These are phyloP conservation scores for Anniella stebbinsi DNA, from an alignment of 2,797 vertebrate species.

Conservation along the genomic window DNA sequence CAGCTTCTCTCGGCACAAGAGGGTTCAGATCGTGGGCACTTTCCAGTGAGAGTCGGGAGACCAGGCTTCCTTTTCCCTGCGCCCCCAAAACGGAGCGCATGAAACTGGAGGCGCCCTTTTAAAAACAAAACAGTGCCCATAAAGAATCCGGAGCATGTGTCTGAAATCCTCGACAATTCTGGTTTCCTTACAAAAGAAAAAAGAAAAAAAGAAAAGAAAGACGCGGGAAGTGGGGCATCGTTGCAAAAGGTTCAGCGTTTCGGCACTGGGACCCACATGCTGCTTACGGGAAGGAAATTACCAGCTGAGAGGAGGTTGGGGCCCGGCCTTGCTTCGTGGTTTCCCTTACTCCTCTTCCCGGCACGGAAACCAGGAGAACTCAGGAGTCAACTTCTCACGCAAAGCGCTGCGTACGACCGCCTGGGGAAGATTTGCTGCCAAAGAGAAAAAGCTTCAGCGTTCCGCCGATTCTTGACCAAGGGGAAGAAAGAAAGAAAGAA, in stretches of 20 bases:
- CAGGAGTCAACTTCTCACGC: constrained; percentile 32
- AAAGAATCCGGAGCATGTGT: neutral
- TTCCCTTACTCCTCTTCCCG: constrained; percentile 6
- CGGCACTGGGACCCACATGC: neutral
- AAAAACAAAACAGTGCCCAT: neutral
- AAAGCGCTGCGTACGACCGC: neutral
- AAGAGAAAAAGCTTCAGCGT: neutral
- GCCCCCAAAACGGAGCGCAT: neutral
- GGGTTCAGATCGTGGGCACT: neutral
- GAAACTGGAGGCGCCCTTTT: neutral
- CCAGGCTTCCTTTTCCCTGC: neutral
- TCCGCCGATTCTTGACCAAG: no score
- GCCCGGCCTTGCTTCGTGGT: neutral
- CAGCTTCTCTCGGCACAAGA: neutral
- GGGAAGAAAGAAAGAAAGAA: neutral
- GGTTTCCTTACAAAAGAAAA: neutral
- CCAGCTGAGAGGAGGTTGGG: neutral
- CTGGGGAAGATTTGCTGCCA: neutral
- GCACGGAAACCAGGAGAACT: constrained; percentile 18
- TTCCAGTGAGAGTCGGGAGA: neutral
- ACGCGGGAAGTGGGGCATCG: no score
- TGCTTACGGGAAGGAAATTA: constrained; percentile 9
- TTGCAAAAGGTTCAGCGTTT: neutral
- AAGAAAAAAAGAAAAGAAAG: no score
- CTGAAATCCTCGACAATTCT: neutral